Base-by-base conservation (phyloP, 2,797 vertebrate species). In the Phoeniculus purpureus region DNA sequence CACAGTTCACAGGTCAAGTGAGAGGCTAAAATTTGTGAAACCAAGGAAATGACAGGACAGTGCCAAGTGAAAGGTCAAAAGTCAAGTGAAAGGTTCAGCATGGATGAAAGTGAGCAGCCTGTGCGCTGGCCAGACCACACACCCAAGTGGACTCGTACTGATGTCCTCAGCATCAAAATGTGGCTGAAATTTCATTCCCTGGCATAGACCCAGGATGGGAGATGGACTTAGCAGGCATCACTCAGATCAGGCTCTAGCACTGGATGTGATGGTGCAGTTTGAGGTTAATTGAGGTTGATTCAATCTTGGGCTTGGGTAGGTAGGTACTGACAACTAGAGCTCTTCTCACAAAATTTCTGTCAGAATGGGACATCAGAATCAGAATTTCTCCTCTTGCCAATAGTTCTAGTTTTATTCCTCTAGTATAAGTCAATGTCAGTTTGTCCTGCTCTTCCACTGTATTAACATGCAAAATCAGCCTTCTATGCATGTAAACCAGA, bases 11-110 rank as follows among this genome's bases (percentile, higher is more conserved):
- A 97, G 97, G 96, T 97, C 96, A 97, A 96, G 95, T 96, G 95
- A 97, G 97, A 97, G 94, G 97, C 94, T 96, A 97, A 97, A 97
- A 97, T 97, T 97, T 97, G 96, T 88, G 76, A 97, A 97, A 94
- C 96, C 95, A 95, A 97, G 97, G 96, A 98, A 97, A 96, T 96
- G 96, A 96, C 95, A 97, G 97, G 97, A 97, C 93, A 97, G 95
- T 96, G 95, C 96, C 97, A 97, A 97, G 96, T 92, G 95, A 96
- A 97, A 97, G 97, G 97, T 97, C 97, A 97, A 89, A 97, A 94
- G 97, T 97, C 97, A 97, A 97, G 96, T 97, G 97, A 97, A 97
- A 95, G 96, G 96, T 93, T 92, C 93, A 80, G 58, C 0, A 4
- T 61, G 94, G 96, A 97, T 97, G 97, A 98, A 97, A 97, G 97